These are phyloP conservation scores for Eidolon dupreanum DNA, from an alignment of 2,797 vertebrate genomes.

Conservation along the genomic window DNA sequence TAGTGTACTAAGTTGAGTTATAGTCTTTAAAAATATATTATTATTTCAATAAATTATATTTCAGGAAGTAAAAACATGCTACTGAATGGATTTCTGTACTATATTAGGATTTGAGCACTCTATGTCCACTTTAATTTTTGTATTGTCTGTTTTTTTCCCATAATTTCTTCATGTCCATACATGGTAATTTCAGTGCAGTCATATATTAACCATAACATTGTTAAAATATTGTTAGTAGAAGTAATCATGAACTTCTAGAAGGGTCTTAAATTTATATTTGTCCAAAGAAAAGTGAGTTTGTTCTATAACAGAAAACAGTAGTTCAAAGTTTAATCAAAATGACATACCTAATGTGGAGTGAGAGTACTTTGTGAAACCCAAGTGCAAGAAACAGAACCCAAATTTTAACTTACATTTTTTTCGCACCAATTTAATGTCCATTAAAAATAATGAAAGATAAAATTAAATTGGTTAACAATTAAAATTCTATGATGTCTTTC, in stretches of 20 bases:
- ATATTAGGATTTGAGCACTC: neutral
- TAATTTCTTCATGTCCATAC: neutral
- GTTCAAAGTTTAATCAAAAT: constrained; percentile 19
- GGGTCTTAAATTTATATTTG: neutral
- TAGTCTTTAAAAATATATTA: neutral
- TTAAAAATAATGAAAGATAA: constrained; percentile 69
- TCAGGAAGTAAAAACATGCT: neutral
- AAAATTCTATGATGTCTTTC: constrained; percentile 75
- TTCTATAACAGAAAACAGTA: neutral
- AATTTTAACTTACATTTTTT: constrained; percentile 65
- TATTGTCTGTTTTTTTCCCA: neutral
- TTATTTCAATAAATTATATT: neutral
- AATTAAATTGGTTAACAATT: constrained; percentile 66
- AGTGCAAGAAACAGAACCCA: neutral
- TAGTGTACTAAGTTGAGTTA: neutral
- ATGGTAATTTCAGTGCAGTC: neutral
- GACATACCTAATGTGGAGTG: neutral
- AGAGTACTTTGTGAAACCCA: constrained; percentile 31
- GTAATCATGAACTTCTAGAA: neutral
- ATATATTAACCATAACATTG: neutral
- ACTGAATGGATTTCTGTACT: neutral
- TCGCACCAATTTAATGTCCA: constrained; percentile 52
- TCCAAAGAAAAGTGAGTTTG: neutral
- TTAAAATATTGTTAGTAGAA: constrained; percentile 54
- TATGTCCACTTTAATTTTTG: neutral